Conservation (phyloP, 2,797 vertebrate genomes). For the Acipenser oxyrinchus region DNA sequence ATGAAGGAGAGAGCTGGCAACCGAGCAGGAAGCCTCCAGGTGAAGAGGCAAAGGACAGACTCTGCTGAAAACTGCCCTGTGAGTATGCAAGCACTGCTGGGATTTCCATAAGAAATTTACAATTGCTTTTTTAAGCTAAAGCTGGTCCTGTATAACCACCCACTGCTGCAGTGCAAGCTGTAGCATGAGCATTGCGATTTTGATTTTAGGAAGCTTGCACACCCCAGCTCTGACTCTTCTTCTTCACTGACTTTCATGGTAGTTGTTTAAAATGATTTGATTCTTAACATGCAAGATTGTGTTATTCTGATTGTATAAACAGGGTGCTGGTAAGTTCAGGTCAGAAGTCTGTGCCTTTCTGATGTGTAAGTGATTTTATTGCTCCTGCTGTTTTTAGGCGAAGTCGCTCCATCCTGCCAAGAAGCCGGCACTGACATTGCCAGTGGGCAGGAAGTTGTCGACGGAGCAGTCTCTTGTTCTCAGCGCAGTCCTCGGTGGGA, state of each 20-base stretch:
- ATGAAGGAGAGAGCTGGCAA: slow-evolving; percentile 39
- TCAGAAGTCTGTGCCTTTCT: background rate
- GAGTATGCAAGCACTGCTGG: slow-evolving; percentile 27
- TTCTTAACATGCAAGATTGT: too few relatives aligned
- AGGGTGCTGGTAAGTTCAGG: background rate
- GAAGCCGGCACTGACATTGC: slow-evolving; percentile 54
- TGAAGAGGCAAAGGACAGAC: slow-evolving; percentile 55
- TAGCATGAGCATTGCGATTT: too few relatives aligned
- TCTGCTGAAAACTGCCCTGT: slow-evolving; percentile 53
- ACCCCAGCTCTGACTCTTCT: too few relatives aligned
- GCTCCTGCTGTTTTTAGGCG: slow-evolving; percentile 43
- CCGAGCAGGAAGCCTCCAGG: slow-evolving; percentile 22
- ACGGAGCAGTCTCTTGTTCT: slow-evolving; percentile 79
- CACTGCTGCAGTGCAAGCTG: too few relatives aligned
- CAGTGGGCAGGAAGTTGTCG: slow-evolving; percentile 58
- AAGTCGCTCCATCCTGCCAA: slow-evolving; percentile 56
- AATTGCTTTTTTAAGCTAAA: background rate
- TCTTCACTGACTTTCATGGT: too few relatives aligned
- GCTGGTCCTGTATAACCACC: too few relatives aligned
- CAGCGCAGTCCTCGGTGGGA: slow-evolving; percentile 69
- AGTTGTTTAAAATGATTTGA: too few relatives aligned
- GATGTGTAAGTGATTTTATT: background rate
- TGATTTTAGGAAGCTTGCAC: too few relatives aligned
- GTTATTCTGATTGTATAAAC: too few relatives aligned
- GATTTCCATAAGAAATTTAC: background rate